Conservation (phyloP, 2,797 vertebrate species). For the Anguilla anguilla region DNA sequence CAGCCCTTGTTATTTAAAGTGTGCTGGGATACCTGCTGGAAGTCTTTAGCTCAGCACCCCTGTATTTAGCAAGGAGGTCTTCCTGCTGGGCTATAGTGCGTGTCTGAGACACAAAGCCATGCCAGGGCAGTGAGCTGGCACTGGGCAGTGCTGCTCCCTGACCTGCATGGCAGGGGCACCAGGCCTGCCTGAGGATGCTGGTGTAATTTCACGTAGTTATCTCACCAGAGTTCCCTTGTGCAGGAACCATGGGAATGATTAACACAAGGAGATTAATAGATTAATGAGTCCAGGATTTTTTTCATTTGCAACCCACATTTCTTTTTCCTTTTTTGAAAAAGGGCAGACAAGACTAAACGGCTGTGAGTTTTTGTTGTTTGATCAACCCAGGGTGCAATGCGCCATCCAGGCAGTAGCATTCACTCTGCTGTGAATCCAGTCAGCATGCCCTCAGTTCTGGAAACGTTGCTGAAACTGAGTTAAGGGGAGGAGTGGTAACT, state of each 20-base stretch:
- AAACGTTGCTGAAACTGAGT: constrained; percentile 31
- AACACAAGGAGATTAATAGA: constrained; percentile 53
- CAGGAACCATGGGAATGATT: constrained; percentile 56
- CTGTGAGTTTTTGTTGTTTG: constrained; percentile 49
- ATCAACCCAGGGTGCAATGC: constrained; percentile 39
- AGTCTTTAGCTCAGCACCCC: constrained; percentile 42
- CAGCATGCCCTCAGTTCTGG: constrained; percentile 12
- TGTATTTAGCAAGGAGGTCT: constrained; percentile 36
- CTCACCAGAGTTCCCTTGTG: constrained; percentile 53
- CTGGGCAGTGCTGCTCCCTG: constrained; percentile 45
- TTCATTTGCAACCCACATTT: constrained; percentile 15
- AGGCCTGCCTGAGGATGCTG: constrained; percentile 55
- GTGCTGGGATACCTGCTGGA: constrained; percentile 30
- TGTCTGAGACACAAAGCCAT: constrained; percentile 53
- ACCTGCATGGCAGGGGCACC: constrained; percentile 56
- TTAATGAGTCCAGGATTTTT: constrained; percentile 44
- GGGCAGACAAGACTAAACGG: constrained; percentile 32
- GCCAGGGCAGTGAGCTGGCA: constrained; percentile 51
- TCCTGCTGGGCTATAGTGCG: constrained; percentile 56
- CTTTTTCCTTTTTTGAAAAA: constrained; percentile 48
- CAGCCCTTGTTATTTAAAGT: constrained; percentile 58
- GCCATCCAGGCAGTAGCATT: constrained; percentile 47
- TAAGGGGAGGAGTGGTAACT: constrained; percentile 34
- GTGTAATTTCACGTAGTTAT: constrained; percentile 55
- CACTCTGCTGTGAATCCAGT: not conserved